Evolutionary conservation across 2,113 vertebrate genomes (phyloP).

Genomic region (Psilopsiagon aymara): DNA sequence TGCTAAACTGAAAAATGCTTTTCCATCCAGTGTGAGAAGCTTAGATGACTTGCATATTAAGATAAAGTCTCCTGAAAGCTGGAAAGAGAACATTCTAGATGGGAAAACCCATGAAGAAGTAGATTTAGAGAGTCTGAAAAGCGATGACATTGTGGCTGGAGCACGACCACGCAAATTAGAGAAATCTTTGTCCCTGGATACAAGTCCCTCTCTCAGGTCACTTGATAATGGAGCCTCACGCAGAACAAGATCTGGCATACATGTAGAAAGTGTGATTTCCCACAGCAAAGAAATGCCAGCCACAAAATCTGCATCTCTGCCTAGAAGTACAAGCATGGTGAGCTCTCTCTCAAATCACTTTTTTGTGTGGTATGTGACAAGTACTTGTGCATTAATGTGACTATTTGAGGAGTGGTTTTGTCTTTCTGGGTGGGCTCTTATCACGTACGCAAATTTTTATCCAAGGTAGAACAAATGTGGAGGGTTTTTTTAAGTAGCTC

Average conservation of each 20-base stretch:
- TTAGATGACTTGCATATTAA: slow-evolving; percentile 38
- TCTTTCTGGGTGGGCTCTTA: background rate
- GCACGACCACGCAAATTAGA: slow-evolving; percentile 13
- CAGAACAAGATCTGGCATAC: slow-evolving; percentile 39
- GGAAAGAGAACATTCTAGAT: slow-evolving; percentile 64
- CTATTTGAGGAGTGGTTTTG: background rate
- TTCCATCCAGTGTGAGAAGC: slow-evolving; percentile 41
- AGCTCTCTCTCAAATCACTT: slow-evolving; percentile 69
- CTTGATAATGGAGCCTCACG: slow-evolving; percentile 26
- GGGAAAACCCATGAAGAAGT: slow-evolving; percentile 76
- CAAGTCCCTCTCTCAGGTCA: slow-evolving; percentile 1
- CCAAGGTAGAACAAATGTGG: background rate
- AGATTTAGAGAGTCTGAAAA: slow-evolving; percentile 79
- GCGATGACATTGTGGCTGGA: slow-evolving; percentile 48
- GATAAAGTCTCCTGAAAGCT: slow-evolving; percentile 43
- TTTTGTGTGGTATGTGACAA: background rate
- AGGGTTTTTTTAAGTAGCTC: background rate
- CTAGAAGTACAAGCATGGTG: slow-evolving; percentile 77
- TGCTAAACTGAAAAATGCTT: slow-evolving; percentile 51
- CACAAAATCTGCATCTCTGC: slow-evolving; percentile 77
- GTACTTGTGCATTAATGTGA: background rate
- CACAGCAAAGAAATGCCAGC: slow-evolving; percentile 71
- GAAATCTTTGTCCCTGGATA: slow-evolving; percentile 62
- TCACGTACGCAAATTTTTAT: background rate
- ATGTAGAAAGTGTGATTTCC: slow-evolving; percentile 74